These are phyloP conservation scores for Labeo calbasu DNA, from an alignment of 2,797 vertebrate genomes.

Conservation along the genomic window DNA sequence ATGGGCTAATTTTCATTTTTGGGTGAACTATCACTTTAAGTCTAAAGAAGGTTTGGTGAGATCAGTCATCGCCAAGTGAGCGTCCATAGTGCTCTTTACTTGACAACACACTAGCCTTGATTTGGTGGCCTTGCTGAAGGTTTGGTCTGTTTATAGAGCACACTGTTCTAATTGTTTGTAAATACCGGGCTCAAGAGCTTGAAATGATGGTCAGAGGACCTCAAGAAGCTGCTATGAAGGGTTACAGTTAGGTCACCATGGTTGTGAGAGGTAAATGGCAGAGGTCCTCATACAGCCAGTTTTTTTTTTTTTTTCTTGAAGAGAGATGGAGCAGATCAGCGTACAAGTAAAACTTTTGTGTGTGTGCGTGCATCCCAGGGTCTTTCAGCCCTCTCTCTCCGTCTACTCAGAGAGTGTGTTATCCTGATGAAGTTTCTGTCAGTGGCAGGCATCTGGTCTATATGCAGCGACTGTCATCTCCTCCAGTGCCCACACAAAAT, in stretches of 20 bases:
- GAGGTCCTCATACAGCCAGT: background rate
- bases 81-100: background rate
- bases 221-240: background rate
- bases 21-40: background rate
- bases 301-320: background rate
- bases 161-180: conserved; percentile 27
- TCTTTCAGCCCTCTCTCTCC: background rate
- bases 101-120: background rate
- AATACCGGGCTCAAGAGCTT: background rate
- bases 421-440: conserved; percentile 39
- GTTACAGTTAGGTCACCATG: conserved; percentile 34
- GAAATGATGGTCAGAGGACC: background rate
- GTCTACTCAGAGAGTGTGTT: conserved; percentile 5
- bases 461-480: conserved; percentile 23
- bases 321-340: conserved; percentile 16
- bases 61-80: background rate
- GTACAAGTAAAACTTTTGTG: background rate
- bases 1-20: too few species aligned
- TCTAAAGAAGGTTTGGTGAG: background rate
- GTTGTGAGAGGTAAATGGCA: conserved; percentile 35
- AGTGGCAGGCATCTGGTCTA: conserved; percentile 39
- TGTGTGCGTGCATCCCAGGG: background rate
- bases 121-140: background rate
- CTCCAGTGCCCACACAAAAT: conserved; percentile 52
- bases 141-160: conserved; percentile 19